Evolutionary conservation across 2,888 invertebrate genomes (phyloP), one percentile per base, ranked within the genome.

Genomic region (Parnassius mnemosyne): DNA sequence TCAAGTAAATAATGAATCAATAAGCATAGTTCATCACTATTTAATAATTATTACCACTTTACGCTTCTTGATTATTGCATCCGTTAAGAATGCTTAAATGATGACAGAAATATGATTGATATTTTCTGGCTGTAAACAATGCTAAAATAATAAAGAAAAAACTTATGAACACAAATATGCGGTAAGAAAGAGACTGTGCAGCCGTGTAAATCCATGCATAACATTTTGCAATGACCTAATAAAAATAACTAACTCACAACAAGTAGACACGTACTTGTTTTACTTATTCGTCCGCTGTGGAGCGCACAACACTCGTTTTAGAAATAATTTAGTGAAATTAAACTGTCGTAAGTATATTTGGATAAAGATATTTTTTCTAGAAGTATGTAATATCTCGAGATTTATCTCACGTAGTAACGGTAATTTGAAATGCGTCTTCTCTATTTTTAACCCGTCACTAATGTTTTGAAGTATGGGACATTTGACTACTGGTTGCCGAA

Each of bases 401-500:
- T 71, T 65, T 65, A 63, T 84, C 68, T 67, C 49, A 53, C 65
- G 70, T 58, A 63, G 61, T 66, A 63, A 57, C 57, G 63, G 66
- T 60, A 61, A 75, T 75, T 76, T 74, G 75, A 59, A 55, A 57
- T 57, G 57, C 53, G 64, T 65, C 67, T 64, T 66, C 71, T 76
- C 34, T 85, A 81, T 86, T 84, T 85, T 82, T 80, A 79, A 79
- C 77, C 74, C 70, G 73, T 79, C 81, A 76, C 76, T 77, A 74
- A 78, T 76, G 71, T 69, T 65, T 65, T 78, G 77, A 78, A 78
- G 83, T 78, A 72, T 75, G 77, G 77, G 81, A 82, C 86, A 86
- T 88, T 90, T 83, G 82, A 79, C 80, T 81, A 84, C 76, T 76
- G 78, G 76, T 74, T 72, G 77, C 76, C 74, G 74, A 76, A 81